Evolutionary conservation across 2,797 vertebrate genomes (phyloP).

Genomic region (Prunella strophiata): DNA sequence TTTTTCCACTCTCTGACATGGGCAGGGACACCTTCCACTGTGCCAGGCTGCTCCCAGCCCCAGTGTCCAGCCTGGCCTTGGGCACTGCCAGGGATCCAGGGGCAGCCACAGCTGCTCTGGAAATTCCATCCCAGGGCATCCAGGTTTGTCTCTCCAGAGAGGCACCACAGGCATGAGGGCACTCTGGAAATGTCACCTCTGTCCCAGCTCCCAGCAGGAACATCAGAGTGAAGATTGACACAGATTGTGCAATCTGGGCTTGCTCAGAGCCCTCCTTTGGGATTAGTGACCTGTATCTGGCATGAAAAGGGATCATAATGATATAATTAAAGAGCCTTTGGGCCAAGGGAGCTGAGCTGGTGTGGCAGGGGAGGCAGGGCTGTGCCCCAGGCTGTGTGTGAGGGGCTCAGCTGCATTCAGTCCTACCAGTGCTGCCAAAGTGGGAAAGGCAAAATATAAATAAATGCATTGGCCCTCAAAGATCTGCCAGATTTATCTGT

Average conservation of each 20-base stretch:
- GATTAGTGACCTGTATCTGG: not conserved
- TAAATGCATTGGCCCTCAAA: not conserved
- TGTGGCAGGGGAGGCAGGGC: not conserved
- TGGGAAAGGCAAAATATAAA: not conserved
- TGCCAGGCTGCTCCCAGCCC: not conserved
- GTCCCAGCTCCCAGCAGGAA: not conserved
- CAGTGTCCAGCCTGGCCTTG: not conserved
- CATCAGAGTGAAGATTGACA: not conserved
- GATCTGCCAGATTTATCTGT: not conserved
- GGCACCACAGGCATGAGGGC: not conserved
- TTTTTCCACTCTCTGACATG: accelerated
- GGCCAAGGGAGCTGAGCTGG: not conserved
- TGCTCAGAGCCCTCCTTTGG: not conserved
- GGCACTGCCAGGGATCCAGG: not conserved
- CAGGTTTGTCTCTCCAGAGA: not conserved
- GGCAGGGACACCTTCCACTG: not conserved
- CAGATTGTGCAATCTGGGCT: not conserved
- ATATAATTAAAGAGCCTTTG: not conserved
- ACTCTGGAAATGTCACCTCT: not conserved
- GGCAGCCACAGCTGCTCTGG: not conserved
- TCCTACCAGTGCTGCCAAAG: not conserved
- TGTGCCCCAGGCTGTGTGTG: not conserved
- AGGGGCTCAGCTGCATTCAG: not conserved
- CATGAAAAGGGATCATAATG: not conserved
- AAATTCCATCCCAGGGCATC: not conserved